Conservation (phyloP, 1,140 invertebrate species). For the Gryon sp. region DNA sequence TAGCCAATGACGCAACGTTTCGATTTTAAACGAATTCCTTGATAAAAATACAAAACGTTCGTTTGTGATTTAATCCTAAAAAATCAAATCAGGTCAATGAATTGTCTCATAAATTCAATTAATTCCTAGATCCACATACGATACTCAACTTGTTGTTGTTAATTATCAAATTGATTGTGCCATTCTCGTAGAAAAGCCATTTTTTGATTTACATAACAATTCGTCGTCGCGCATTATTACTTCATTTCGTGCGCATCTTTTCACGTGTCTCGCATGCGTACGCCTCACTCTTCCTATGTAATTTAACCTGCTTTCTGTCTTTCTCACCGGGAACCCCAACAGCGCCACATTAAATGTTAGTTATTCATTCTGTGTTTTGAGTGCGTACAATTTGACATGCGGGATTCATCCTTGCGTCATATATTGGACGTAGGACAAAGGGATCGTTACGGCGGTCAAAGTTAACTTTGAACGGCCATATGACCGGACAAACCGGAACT, state of each 20-base stretch:
- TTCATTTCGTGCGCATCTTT: slow-evolving; percentile 37
- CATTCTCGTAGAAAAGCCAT: slow-evolving; percentile 13
- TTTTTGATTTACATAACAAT: slow-evolving; percentile 40
- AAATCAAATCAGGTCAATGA: slow-evolving; percentile 21
- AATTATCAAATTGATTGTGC: slow-evolving; percentile 14
- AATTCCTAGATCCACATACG: slow-evolving; percentile 28
- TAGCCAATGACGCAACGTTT: slow-evolving; percentile 21
- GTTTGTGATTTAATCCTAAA: too few relatives aligned
- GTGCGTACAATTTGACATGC: slow-evolving; percentile 25
- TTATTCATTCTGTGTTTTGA: slow-evolving; percentile 49
- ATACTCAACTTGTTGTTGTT: too few relatives aligned
- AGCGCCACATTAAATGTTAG: slow-evolving; percentile 28
- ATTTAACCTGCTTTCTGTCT: neutral
- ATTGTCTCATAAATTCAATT: slow-evolving; percentile 29
- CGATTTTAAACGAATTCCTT: slow-evolving; percentile 19
- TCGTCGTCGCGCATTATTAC: slow-evolving; percentile 14
- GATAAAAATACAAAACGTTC: neutral
- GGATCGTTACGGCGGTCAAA: slow-evolving; percentile 50
- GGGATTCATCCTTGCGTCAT: slow-evolving; percentile 6
- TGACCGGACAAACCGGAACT: slow-evolving; percentile 56
- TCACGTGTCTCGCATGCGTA: slow-evolving; percentile 13
- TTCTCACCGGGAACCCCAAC: neutral
- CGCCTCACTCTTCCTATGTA: slow-evolving; percentile 18
- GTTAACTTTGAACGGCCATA: slow-evolving; percentile 21
- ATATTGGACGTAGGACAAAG: slow-evolving; percentile 16